A percentile compares a stretch with the other conserved stretches of the same genome.
Conservation (phyloP, 1,140 invertebrate species). For the Zaprionus taronus region DNA sequence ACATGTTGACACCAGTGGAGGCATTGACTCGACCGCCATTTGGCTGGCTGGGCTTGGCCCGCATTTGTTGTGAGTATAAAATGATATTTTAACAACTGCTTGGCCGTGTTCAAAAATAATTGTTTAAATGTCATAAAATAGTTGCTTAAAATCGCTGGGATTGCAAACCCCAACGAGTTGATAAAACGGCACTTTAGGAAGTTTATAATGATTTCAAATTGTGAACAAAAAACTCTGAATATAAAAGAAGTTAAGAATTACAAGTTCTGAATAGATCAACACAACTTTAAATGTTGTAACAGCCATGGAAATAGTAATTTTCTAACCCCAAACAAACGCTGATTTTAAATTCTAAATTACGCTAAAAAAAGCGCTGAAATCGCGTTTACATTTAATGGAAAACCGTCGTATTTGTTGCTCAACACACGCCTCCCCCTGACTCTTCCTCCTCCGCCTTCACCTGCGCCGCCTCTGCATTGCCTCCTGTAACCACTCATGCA, state of each 20-base stretch:
- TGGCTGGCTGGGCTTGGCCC: conserved; percentile 63
- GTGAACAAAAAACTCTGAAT: background rate
- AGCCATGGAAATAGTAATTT: background rate
- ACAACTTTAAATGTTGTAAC: background rate
- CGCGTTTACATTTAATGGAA: conserved; percentile 46
- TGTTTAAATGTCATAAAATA: conserved; percentile 78
- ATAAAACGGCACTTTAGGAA: conserved; percentile 10
- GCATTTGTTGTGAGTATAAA: conserved; percentile 44
- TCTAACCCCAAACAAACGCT: background rate
- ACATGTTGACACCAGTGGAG: conserved; percentile 74
- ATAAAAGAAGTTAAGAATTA: background rate
- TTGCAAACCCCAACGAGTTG: background rate
- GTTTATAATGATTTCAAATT: background rate
- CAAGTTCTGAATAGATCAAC: background rate
- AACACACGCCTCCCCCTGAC: background rate
- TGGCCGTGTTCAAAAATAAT: conserved; percentile 70
- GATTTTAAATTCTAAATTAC: background rate
- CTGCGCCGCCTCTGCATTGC: conserved; percentile 10
- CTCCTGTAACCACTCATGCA: background rate
- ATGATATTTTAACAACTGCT: conserved; percentile 72
- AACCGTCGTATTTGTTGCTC: conserved; percentile 25
- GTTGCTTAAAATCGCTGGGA: conserved; percentile 19
- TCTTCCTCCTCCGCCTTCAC: background rate
- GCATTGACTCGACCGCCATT: conserved; percentile 58
- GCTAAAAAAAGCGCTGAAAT: conserved; percentile 28